Percentiles rank a stretch among this genome's conserved stretches.
phyloP scores from a whole-genome alignment of 2,797 vertebrate genomes.

The Trichosurus vulpecula region DNA sequence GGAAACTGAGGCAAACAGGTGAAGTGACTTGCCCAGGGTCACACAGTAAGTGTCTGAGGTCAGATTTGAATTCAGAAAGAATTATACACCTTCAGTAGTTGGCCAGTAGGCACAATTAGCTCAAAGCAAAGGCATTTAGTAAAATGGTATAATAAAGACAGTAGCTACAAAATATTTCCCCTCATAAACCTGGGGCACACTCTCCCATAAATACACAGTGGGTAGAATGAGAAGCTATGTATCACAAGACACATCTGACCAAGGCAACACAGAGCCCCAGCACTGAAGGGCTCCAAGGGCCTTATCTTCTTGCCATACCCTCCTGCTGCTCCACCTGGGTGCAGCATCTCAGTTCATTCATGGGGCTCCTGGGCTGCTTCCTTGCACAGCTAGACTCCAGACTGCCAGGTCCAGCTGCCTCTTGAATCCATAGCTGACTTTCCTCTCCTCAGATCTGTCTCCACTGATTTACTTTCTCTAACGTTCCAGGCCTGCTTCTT shows the following conservation, averaged over 20 bases:
- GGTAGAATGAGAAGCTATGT: background rate
- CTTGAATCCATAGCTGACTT: background rate
- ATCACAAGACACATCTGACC: background rate
- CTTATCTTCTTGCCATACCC: background rate
- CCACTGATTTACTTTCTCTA: background rate
- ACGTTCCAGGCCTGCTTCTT: background rate
- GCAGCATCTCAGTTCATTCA: background rate
- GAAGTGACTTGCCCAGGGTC: background rate
- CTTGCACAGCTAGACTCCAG: background rate
- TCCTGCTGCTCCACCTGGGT: background rate
- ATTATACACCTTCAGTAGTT: background rate
- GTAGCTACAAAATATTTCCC: background rate
- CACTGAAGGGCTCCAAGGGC: background rate
- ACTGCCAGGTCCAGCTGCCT: background rate
- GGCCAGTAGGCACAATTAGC: background rate
- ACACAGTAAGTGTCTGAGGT: background rate
- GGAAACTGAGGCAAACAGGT: background rate
- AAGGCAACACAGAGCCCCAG: too few relatives aligned
- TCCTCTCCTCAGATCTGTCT: background rate
- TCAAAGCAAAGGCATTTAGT: background rate
- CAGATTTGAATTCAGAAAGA: background rate
- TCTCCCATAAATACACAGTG: background rate
- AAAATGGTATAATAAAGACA: too few relatives aligned
- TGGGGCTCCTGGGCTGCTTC: background rate
- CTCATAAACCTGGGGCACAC: background rate